Conservation (phyloP, 2,797 vertebrate species). For the Oryzias sinensis region DNA sequence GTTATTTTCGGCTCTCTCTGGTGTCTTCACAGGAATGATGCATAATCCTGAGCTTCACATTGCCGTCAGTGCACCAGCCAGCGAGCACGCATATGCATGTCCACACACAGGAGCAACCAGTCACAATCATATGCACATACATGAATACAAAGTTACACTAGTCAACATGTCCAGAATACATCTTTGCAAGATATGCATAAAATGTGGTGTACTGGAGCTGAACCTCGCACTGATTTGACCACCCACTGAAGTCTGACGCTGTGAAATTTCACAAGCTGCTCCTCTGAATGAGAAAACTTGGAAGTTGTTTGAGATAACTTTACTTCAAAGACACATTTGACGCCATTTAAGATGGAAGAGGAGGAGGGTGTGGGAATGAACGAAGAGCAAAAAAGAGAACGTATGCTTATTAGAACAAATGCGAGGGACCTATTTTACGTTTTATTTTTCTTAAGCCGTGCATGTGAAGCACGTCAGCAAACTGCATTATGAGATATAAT, state of each 20-base stretch:
- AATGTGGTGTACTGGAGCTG: slow-evolving; percentile 33
- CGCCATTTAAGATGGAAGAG: slow-evolving; percentile 40
- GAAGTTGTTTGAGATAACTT: slow-evolving; percentile 58
- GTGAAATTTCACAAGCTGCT: slow-evolving; percentile 56
- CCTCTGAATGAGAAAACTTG: slow-evolving; percentile 46
- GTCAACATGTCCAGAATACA: slow-evolving; percentile 47
- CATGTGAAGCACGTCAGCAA: slow-evolving; percentile 4
- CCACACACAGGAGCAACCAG: slow-evolving; percentile 17
- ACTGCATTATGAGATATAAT: no score
- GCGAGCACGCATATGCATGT: slow-evolving; percentile 17
- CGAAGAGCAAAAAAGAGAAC: slow-evolving; percentile 2
- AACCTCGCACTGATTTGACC: slow-evolving; percentile 41
- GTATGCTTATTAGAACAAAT: slow-evolving; percentile 2
- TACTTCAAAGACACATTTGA: slow-evolving; percentile 65
- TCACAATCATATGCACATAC: slow-evolving; percentile 44
- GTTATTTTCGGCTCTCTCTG: slow-evolving; percentile 47
- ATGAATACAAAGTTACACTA: slow-evolving; percentile 48
- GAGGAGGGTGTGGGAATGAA: slow-evolving; percentile 2
- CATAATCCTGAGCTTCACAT: slow-evolving; percentile 64
- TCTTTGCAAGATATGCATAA: slow-evolving; percentile 44
- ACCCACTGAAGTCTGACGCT: slow-evolving; percentile 45
- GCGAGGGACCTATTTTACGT: not conserved
- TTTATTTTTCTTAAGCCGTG: slow-evolving; percentile 1
- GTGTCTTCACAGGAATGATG: slow-evolving; percentile 49
- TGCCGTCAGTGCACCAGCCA: slow-evolving; percentile 55